Percentiles rank a stretch among this genome's conserved stretches.
Evolutionary conservation across 2,888 invertebrate genomes (phyloP).

Genomic region (Bellardia pandia): DNA sequence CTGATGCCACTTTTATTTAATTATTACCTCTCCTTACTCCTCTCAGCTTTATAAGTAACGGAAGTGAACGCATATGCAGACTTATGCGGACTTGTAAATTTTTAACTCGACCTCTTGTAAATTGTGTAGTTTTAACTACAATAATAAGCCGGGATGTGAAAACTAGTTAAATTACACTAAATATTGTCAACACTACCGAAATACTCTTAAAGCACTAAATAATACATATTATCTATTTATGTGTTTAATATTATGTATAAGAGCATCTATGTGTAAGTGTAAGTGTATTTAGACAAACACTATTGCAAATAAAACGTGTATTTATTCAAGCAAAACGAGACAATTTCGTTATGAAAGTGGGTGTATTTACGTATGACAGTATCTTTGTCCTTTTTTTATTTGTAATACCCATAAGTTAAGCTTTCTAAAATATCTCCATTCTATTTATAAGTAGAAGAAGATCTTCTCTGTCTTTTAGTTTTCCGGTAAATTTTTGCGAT

Average conservation of each 20-base stretch:
- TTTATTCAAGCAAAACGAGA: slow-evolving; percentile 48
- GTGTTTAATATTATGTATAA: not conserved
- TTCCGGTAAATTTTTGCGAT: slow-evolving; percentile 23
- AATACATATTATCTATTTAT: not conserved
- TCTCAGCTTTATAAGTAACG: too few species aligned
- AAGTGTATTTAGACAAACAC: not conserved
- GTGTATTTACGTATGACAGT: not conserved
- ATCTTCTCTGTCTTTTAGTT: slow-evolving; percentile 10
- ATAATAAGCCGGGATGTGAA: too few species aligned
- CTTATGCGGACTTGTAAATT: too few species aligned
- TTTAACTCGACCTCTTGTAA: too few species aligned
- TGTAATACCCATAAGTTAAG: slow-evolving; percentile 12
- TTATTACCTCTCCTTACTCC: too few species aligned
- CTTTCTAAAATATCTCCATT: slow-evolving; percentile 8
- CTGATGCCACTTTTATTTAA: too few species aligned
- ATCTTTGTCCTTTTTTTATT: not conserved
- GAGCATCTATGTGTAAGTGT: too few species aligned
- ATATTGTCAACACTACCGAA: not conserved
- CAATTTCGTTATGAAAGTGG: slow-evolving; percentile 1
- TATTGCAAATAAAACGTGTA: slow-evolving; percentile 22
- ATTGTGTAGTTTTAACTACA: too few species aligned
- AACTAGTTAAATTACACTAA: not conserved
- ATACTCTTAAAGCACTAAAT: not conserved
- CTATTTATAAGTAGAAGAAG: slow-evolving; percentile 13
- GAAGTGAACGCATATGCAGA: too few species aligned